Conservation (phyloP, 1,140 invertebrate species). For the Eriocheir sinensis region DNA sequence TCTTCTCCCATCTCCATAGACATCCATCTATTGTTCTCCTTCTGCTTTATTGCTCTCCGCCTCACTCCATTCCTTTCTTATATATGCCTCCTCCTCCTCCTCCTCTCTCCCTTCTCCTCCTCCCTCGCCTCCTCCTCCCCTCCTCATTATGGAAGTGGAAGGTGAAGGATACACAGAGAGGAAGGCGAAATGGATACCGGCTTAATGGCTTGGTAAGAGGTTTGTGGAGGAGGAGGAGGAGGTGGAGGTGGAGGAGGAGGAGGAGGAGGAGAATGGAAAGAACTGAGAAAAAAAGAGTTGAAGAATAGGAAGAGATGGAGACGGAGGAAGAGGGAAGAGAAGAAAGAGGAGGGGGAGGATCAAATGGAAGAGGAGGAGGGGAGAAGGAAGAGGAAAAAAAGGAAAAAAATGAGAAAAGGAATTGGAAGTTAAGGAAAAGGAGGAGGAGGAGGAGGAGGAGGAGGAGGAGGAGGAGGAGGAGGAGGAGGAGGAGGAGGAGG, state of each 20-base stretch:
- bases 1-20: neutral
- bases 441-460: no score
- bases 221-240: neutral
- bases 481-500: no score
- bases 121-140: neutral
- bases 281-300: neutral
- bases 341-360: neutral
- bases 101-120: neutral
- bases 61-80: neutral
- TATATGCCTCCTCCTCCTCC: no score
- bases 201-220: slow-evolving; percentile 12
- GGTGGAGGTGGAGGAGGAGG: neutral
- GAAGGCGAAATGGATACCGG: slow-evolving; percentile 13
- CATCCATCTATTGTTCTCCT: neutral
- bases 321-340: neutral
- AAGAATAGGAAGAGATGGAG: neutral
- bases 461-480: no score
- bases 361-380: neutral
- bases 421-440: no score
- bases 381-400: no score
- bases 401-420: no score
- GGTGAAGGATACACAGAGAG: neutral
- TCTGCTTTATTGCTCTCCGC: neutral
- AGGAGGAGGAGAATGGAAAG: neutral
- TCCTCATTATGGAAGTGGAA: neutral